Conservation (phyloP, 2,797 vertebrate genomes). For the Acanthiza pusilla region DNA sequence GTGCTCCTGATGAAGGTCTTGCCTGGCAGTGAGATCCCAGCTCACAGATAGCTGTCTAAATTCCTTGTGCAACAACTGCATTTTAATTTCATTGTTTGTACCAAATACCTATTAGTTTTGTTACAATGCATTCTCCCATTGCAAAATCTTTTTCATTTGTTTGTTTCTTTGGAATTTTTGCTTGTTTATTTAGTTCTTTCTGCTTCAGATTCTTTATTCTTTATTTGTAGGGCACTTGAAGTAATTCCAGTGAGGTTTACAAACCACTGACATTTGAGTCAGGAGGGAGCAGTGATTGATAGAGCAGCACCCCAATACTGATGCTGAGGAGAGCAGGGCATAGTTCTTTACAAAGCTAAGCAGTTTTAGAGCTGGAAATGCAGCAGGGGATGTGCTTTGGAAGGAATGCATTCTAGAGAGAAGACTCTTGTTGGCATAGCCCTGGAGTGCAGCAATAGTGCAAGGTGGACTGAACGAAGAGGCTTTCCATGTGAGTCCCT, state of each 20-base stretch:
- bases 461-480: background rate
- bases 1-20: background rate
- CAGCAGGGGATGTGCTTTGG: background rate
- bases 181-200: background rate
- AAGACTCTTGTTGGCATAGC: background rate
- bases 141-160: background rate
- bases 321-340: background rate
- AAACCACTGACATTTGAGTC: background rate
- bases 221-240: background rate
- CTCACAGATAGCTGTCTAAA: background rate
- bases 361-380: background rate
- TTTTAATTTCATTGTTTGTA: background rate
- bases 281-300: background rate
- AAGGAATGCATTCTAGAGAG: background rate
- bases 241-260: background rate
- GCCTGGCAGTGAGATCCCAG: background rate
- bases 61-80: background rate
- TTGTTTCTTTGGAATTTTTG: accelerated
- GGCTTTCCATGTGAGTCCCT: background rate
- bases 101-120: background rate
- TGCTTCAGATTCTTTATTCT: background rate
- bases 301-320: background rate
- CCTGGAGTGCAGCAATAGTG: background rate
- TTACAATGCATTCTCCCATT: background rate
- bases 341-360: background rate